phyloP scores from a whole-genome alignment of 2,797 vertebrate genomes.

The Uromys caudimaculatus region DNA sequence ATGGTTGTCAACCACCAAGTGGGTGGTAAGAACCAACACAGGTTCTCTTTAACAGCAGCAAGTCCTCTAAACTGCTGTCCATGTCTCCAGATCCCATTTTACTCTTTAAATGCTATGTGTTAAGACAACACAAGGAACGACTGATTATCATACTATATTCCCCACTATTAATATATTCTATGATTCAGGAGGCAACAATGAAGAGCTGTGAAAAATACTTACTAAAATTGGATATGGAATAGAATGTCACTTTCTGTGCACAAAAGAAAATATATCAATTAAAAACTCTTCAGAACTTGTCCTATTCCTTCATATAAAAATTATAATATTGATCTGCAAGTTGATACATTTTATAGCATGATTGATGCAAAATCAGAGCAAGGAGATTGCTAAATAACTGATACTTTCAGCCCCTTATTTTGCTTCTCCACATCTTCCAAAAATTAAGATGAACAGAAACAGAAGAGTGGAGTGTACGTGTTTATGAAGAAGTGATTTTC shows the following conservation, averaged over 20 bases:
- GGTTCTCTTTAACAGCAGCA: not conserved
- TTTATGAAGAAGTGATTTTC: slow-evolving; percentile 73
- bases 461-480: slow-evolving; percentile 63
- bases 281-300: not conserved
- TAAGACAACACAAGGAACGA: not conserved
- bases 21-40: not conserved
- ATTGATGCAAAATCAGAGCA: not conserved
- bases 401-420: not conserved
- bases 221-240: not conserved
- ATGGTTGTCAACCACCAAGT: not conserved
- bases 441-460: slow-evolving; percentile 68
- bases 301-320: not conserved
- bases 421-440: slow-evolving; percentile 43
- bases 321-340: not conserved
- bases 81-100: too few relatives aligned
- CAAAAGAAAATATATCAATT: slow-evolving; percentile 8
- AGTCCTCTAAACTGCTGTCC: not conserved
- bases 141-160: not conserved
- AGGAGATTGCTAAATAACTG: not conserved
- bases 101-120: not conserved
- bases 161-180: not conserved
- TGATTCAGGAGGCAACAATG: not conserved
- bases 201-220: not conserved
- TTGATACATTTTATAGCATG: slow-evolving; percentile 19
- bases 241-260: not conserved